Percentiles rank a stretch among this genome's conserved stretches.
Evolutionary conservation across 1,140 invertebrate species (phyloP).

Genomic region (Apis laboriosa): DNA sequence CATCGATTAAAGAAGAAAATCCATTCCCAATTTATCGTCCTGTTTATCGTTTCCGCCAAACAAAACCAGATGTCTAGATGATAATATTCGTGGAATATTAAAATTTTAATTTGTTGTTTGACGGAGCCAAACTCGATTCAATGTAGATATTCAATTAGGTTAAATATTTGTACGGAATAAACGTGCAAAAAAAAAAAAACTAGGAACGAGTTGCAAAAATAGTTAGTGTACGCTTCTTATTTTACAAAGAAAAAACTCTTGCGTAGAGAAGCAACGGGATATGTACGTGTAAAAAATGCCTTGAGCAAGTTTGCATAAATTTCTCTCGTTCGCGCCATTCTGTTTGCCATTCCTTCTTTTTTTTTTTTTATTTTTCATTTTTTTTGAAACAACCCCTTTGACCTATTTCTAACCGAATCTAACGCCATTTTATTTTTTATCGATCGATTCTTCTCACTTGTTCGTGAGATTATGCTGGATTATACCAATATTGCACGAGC

Average conservation of each 20-base stretch:
- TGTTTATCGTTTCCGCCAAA: too few species aligned
- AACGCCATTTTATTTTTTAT: too few species aligned
- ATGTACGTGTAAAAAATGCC: slow-evolving; percentile 13
- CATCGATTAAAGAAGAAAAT: too few species aligned
- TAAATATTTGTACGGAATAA: slow-evolving; percentile 12
- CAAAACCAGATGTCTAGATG: too few species aligned
- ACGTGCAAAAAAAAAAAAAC: background rate
- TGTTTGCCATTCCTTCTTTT: background rate
- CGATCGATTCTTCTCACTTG: too few species aligned
- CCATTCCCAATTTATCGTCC: too few species aligned
- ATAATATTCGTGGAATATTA: background rate
- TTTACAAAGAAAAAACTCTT: background rate
- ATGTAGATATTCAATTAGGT: background rate
- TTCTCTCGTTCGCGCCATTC: background rate
- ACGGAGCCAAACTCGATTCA: background rate
- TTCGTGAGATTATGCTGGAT: too few species aligned
- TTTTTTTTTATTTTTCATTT: background rate
- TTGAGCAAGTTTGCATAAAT: slow-evolving; percentile 24
- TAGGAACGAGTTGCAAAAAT: background rate
- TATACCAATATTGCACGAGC: too few species aligned
- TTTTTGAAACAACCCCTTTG: too few species aligned
- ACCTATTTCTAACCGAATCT: too few species aligned
- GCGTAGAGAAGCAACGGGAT: background rate
- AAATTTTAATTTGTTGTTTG: background rate
- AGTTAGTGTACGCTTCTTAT: background rate